Conservation (phyloP, 2,113 vertebrate genomes). For the Cygnus buccinator region DNA sequence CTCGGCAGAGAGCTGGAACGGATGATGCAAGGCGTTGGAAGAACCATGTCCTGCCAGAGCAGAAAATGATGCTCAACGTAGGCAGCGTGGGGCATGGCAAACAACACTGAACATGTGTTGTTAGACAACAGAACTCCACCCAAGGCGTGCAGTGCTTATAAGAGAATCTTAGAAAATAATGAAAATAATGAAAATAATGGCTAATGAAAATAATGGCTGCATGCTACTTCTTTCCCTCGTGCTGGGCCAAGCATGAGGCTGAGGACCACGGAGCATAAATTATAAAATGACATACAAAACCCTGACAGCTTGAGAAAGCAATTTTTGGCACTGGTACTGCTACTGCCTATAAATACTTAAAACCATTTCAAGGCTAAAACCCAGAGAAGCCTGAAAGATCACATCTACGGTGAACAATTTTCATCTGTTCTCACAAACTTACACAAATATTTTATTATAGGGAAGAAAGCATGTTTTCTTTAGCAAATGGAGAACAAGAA, state of each 20-base stretch:
- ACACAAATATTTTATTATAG: not conserved
- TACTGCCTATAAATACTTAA: not conserved
- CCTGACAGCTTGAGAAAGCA: not conserved
- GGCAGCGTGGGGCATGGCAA: not conserved
- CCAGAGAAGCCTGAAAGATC: not conserved
- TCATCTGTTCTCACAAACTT: not conserved
- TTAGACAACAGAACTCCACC: not conserved
- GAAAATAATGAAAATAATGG: not conserved
- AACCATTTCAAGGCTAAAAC: not conserved
- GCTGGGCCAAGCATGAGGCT: not conserved
- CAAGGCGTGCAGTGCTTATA: not conserved
- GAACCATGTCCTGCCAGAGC: not conserved
- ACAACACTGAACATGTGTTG: not conserved
- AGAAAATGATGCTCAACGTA: not conserved
- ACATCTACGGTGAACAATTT: not conserved
- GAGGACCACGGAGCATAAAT: not conserved
- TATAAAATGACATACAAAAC: not conserved
- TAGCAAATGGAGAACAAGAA: not conserved
- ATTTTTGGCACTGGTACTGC: not conserved
- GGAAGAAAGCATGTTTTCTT: not conserved
- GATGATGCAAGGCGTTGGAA: not conserved
- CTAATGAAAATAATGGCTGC: not conserved
- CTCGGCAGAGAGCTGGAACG: rapidly evolving
- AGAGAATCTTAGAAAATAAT: not conserved
- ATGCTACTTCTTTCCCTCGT: not conserved